A percentile compares a stretch with the other conserved stretches of the same genome.
These are phyloP conservation scores for Lordiphosa stackelbergi DNA, from an alignment of 1,140 invertebrate genomes.

Conservation along the genomic window DNA sequence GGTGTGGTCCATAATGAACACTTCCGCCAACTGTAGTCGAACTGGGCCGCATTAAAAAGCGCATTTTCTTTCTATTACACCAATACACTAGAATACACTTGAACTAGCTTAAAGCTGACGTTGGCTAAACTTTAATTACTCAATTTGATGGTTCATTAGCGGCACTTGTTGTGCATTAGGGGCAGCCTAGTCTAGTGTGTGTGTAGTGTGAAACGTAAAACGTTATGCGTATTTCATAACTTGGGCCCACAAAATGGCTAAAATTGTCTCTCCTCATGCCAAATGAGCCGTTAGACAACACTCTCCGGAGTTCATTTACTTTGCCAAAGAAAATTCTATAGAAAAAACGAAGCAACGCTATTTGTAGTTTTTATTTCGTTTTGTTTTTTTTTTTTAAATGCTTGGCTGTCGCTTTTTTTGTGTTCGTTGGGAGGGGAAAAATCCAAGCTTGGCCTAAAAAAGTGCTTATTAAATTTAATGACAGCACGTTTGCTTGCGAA, in stretches of 20 bases:
- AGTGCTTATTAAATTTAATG: conserved; percentile 76
- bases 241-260: conserved; percentile 35
- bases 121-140: conserved; percentile 47
- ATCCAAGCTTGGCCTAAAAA: conserved; percentile 73
- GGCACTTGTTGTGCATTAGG: conserved; percentile 19
- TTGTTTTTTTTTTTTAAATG: conserved; percentile 50
- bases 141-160: conserved; percentile 61
- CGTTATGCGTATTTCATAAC: conserved; percentile 33
- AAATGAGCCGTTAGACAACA: conserved; percentile 59
- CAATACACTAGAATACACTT: neutral
- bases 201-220: conserved; percentile 28
- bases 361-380: conserved; percentile 44
- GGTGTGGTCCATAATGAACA: conserved; percentile 61
- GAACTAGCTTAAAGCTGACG: conserved; percentile 23
- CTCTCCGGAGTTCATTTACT: conserved; percentile 65
- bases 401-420: conserved; percentile 32
- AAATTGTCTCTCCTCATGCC: conserved; percentile 26
- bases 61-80: conserved; percentile 42
- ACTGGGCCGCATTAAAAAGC: conserved; percentile 42
- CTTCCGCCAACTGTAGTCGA: conserved; percentile 26
- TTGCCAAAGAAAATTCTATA: conserved; percentile 50
- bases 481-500: conserved; percentile 75
- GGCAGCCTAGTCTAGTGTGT: too few species aligned
- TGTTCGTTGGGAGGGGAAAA: conserved; percentile 27
- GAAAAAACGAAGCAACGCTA: conserved; percentile 38